Evolutionary conservation across 2,797 vertebrate species (phyloP).

Genomic region (Falco naumanni): DNA sequence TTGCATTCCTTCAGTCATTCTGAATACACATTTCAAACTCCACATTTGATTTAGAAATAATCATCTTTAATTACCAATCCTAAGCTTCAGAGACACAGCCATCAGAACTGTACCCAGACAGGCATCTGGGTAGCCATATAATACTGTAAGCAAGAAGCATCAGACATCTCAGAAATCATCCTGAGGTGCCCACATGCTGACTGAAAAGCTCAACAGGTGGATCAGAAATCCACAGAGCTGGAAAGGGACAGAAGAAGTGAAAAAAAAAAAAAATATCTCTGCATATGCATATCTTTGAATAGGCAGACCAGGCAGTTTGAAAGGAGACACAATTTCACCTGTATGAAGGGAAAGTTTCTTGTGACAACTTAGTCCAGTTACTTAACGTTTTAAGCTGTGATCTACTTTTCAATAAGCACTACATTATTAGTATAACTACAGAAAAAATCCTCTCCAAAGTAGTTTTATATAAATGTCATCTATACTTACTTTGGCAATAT

Average conservation of each 20-base stretch:
- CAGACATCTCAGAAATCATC: not conserved
- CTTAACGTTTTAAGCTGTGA: not conserved
- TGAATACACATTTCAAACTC: not conserved
- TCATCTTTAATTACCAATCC: not conserved
- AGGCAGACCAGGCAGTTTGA: not conserved
- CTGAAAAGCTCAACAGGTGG: not conserved
- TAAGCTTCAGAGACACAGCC: not conserved
- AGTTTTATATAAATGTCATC: not conserved
- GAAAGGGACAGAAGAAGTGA: not conserved
- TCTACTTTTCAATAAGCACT: not conserved
- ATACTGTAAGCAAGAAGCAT: not conserved
- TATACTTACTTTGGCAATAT: conserved; percentile 97
- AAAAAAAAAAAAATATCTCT: not conserved
- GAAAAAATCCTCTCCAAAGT: not conserved
- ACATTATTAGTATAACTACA: not conserved
- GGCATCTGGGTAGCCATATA: not conserved
- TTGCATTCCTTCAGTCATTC: not conserved
- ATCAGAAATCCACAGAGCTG: not conserved
- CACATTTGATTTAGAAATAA: not conserved
- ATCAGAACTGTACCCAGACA: not conserved
- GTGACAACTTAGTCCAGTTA: not conserved
- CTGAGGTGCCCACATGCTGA: not conserved
- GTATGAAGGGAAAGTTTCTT: not conserved
- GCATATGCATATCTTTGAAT: not conserved
- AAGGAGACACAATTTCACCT: not conserved